Percentiles rank a stretch among this genome's conserved stretches.
These are phyloP conservation scores for Sturmia bella DNA, from an alignment of 2,888 invertebrate species.

Conservation along the genomic window DNA sequence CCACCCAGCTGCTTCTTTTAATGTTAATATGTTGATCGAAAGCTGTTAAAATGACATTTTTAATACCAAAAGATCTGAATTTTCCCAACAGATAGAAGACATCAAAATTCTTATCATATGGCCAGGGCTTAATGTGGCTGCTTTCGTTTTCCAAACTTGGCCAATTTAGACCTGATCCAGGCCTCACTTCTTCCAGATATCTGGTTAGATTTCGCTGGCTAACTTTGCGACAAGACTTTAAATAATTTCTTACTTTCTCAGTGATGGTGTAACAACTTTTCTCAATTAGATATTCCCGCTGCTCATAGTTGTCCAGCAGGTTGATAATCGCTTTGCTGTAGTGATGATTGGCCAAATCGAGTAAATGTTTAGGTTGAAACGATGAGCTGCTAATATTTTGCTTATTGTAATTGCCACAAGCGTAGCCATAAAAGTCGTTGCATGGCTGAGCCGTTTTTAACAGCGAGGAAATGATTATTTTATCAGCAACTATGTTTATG, in stretches of 20 bases:
- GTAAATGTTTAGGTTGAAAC: conserved; percentile 72
- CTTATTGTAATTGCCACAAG: conserved; percentile 75
- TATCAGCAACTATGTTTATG: no score
- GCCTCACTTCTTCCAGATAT: conserved; percentile 75
- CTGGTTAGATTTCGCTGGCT: conserved; percentile 29
- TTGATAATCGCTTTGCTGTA: conserved; percentile 72
- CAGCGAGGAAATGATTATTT: conserved; percentile 62
- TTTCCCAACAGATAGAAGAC: conserved; percentile 72
- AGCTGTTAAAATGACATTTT: conserved; percentile 43
- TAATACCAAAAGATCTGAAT: conserved; percentile 74
- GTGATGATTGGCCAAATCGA: conserved; percentile 73
- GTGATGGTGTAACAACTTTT: conserved; percentile 12
- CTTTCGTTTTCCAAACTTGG: conserved; percentile 65
- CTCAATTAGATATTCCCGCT: not conserved
- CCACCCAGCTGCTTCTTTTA: not conserved
- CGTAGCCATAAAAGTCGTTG: conserved; percentile 75
- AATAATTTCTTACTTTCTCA: conserved; percentile 72
- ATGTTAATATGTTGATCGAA: no score
- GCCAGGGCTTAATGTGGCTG: conserved; percentile 69
- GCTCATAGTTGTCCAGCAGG: conserved; percentile 59
- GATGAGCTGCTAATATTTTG: conserved; percentile 63
- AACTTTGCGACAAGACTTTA: conserved; percentile 72
- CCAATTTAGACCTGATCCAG: conserved; percentile 73
- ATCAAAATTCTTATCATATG: conserved; percentile 39
- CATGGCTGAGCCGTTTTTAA: conserved; percentile 72